Evolutionary conservation across 2,888 invertebrate genomes (phyloP), one percentile per base, ranked within the genome.

Genomic region (Cistogaster globosa): DNA sequence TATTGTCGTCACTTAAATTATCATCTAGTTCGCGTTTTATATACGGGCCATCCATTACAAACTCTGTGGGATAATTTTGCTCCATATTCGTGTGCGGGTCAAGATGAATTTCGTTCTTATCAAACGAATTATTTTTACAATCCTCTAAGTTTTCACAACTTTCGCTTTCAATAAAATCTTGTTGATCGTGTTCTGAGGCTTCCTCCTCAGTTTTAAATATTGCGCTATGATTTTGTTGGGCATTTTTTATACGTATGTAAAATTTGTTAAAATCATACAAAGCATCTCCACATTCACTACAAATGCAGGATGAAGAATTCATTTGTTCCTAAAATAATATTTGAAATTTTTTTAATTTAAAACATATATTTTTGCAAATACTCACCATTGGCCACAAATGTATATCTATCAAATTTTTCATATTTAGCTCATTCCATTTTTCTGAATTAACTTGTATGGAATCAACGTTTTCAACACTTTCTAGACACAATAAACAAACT

Each of bases 251-350:
- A 84, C 88, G 88, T 26, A 89, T 86, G 51, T 91, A 89, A 45
- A 90, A 89, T 36, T 83, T 83, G 71, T 90, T 88, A 63, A 91
- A 91, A 63, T 78, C 87, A 63, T 48, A 48, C 16, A 82, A 51
- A 9, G 63, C 26, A n/a, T 3, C 18, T 55, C 76, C 53, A 72
- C 69, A 72, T 9, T 16, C 3, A 38, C 7, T 57, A 16, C 76
- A 60, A 22, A 69, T 18, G 71, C 63, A 67, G 51, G 67, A 74
- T 11, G 51, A 38, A 36, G 58, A 1, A 12, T 45, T 74, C 11
- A 67, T 26, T 38, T 26, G 12, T 9, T 67, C 16, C 74, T 74
- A 14, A 0, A 67, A 65, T 14, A 32, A 6, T 48, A 45, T 1
- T 16, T 18, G 42, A 45, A 58, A 62, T n/a, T n/a, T n/a, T 6